phyloP scores from a whole-genome alignment of 2,113 vertebrate genomes.

The Cervus canadensis region DNA sequence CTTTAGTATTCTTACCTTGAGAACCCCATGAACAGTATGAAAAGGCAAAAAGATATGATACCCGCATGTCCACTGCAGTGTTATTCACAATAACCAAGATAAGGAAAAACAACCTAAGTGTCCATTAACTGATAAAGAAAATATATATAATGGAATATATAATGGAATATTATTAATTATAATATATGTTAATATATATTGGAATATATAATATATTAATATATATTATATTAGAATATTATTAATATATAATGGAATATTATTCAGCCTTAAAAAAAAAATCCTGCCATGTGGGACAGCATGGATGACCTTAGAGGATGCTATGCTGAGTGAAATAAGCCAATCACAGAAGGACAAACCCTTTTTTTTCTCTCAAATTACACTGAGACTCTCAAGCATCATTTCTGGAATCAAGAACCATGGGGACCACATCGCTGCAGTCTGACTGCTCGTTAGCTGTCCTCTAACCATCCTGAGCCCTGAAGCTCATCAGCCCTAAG shows the following conservation, averaged over 20 bases:
- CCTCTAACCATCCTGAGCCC: background rate
- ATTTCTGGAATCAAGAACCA: background rate
- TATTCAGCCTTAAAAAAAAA: background rate
- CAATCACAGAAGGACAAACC: background rate
- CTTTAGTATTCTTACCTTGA: background rate
- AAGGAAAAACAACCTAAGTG: background rate
- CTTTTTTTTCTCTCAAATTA: background rate
- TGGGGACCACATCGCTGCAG: background rate
- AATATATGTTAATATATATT: no score
- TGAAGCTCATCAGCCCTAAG: background rate
- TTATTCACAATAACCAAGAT: background rate
- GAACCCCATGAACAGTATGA: background rate
- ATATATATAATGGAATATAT: no score
- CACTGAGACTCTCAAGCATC: background rate
- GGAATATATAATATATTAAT: no score
- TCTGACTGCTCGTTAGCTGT: background rate
- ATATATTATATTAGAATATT: no score
- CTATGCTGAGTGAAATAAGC: background rate
- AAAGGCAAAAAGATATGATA: background rate
- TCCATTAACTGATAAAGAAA: background rate
- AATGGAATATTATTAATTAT: background rate
- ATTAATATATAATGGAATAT: background rate
- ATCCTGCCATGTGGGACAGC: background rate
- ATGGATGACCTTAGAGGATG: background rate
- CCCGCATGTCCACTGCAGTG: fast-evolving